phyloP scores from a whole-genome alignment of 2,113 vertebrate species.

The Columbina picui region DNA sequence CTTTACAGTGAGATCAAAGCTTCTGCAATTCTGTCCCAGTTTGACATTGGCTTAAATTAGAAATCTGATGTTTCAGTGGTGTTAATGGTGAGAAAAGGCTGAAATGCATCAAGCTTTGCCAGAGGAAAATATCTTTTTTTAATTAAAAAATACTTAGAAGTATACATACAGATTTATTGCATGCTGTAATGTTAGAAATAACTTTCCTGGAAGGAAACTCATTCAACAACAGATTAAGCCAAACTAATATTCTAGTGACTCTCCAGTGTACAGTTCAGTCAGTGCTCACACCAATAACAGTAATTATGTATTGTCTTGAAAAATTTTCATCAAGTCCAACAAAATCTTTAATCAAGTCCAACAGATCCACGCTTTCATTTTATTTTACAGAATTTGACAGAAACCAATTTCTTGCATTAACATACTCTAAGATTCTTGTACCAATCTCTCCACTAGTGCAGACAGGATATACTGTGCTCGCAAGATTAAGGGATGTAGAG shows the following conservation, averaged over 20 bases:
- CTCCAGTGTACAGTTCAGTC: not conserved
- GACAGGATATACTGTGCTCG: not conserved
- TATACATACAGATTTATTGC: not conserved
- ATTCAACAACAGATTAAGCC: not conserved
- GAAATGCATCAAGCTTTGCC: not conserved
- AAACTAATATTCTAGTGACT: not conserved
- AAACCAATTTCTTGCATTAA: not conserved
- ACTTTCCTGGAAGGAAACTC: not conserved
- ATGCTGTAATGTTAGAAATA: not conserved
- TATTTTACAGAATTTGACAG: not conserved
- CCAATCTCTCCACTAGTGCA: not conserved
- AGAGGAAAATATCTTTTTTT: not conserved
- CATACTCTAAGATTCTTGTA: not conserved
- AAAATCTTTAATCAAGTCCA: not conserved
- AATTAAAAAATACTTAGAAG: not conserved
- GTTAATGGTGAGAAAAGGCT: not conserved
- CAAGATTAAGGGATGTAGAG: not conserved
- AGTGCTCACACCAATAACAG: not conserved
- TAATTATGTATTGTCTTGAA: not conserved
- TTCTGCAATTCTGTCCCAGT: not conserved
- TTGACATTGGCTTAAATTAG: not conserved
- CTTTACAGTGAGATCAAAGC: not conserved
- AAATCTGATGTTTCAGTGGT: not conserved
- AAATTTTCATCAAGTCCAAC: not conserved
- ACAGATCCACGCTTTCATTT: not conserved